Base-by-base conservation (phyloP, 1,140 invertebrate species). In the Zaprionus africanus region DNA sequence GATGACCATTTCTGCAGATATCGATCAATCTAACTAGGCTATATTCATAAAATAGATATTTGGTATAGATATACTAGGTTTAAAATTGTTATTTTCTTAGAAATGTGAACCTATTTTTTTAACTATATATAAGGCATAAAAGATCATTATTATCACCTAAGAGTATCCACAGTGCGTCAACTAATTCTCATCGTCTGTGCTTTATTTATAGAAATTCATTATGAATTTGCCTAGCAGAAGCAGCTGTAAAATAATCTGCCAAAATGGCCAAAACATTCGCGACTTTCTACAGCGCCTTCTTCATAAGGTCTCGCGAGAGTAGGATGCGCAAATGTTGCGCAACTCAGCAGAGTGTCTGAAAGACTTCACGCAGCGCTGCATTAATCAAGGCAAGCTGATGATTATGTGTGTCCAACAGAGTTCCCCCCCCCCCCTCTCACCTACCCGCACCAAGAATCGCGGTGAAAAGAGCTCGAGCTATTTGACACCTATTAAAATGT, bases 401-500 rank as follows among this genome's bases (percentile, higher is more conserved):
- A 84, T 76, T 70, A 65, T 73, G 69, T 63, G 51, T 28, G n/a
- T 58, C 13, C 28, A 41, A 9, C 28, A 24, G 19, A n/a, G 1
- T 4, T 34, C 11, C 34, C 1, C 34, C 34, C 34, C 15, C 4
- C 9, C 9, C 3, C 26, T 26, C 26, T 4, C 26, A 26, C 1
- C 31, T 34, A 2, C 2, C 31, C 38, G n/a, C 34, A 38, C 28
- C 41, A 57, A 59, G 67, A 69, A 74, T 70, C 68, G 28, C n/a
- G 31, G 54, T 84, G 84, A 88, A 88, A 88, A 68, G 83, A 28
- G n/a, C 24, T 26, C 31, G 6, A 17, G 73, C 67, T 78, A 83
- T 88, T 84, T 84, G 65, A 84, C 78, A 90, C 75, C 81, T 43
- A 78, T 75, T 69, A 82, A 87, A 80, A 78, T 65, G 70, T 79